Conservation (phyloP, 2,797 vertebrate genomes). For the Remorina albescens region DNA sequence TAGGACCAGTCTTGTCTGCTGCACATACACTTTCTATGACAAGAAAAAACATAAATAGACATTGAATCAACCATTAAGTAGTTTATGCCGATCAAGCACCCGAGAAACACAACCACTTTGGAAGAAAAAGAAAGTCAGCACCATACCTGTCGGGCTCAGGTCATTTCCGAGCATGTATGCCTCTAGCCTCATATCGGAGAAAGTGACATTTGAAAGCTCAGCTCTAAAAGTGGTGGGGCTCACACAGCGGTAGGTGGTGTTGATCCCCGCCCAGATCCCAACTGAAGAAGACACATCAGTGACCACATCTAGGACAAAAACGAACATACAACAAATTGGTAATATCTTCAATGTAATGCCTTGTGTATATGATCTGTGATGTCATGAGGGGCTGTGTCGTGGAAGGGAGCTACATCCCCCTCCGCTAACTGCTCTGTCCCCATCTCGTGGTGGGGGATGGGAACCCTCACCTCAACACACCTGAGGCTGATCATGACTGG, state of each 20-base stretch:
- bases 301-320: constrained; percentile 66
- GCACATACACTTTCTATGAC: constrained; percentile 86
- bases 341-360: background rate
- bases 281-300: constrained; percentile 63
- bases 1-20: constrained; percentile 79
- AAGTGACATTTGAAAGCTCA: constrained; percentile 76
- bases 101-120: background rate
- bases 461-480: too few relatives aligned
- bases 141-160: constrained; percentile 87
- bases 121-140: background rate
- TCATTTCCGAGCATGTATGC: constrained; percentile 87
- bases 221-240: constrained; percentile 72
- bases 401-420: too few relatives aligned
- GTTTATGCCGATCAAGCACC: background rate
- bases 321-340: background rate
- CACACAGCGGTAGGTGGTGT: constrained; percentile 89
- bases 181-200: constrained; percentile 86
- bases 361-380: background rate
- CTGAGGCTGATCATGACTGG: too few relatives aligned
- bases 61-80: background rate
- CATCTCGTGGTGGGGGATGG: too few relatives aligned
- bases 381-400: too few relatives aligned
- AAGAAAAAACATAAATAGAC: constrained; percentile 1
- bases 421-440: too few relatives aligned
- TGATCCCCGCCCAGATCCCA: constrained; percentile 83